Conservation (phyloP, 1,140 invertebrate genomes). For the Atta texana region DNA sequence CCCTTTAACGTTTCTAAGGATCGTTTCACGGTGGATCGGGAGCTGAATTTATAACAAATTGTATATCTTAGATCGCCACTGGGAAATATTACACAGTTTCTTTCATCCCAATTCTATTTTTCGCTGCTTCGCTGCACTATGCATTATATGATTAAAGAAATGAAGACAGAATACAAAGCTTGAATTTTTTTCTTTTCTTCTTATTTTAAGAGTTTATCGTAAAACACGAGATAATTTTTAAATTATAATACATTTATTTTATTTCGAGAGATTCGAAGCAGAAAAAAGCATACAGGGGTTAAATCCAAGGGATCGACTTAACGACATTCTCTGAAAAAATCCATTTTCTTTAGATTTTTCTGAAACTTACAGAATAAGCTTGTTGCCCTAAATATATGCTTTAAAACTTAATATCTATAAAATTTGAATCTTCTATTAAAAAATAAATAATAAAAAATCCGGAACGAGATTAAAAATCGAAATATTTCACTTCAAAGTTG, state of each 20-base stretch:
- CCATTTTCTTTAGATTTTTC: too few relatives aligned
- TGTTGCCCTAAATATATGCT: too few relatives aligned
- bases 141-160: neutral
- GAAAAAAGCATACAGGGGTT: neutral
- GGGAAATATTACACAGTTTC: neutral
- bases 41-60: neutral
- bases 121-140: neutral
- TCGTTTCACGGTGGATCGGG: neutral
- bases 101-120: neutral
- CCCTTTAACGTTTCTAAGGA: neutral
- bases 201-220: neutral
- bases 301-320: neutral
- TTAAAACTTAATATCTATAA: too few relatives aligned
- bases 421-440: too few relatives aligned
- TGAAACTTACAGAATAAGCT: too few relatives aligned
- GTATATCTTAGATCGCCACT: neutral
- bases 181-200: neutral
- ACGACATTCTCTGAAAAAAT: too few relatives aligned
- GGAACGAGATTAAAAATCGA: too few relatives aligned
- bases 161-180: neutral
- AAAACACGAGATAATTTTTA: neutral
- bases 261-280: neutral
- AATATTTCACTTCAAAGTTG: too few relatives aligned
- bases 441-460: too few relatives aligned
- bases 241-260: neutral